Evolutionary conservation across 1,140 invertebrate species (phyloP).

Genomic region (Drosophila lowei): DNA sequence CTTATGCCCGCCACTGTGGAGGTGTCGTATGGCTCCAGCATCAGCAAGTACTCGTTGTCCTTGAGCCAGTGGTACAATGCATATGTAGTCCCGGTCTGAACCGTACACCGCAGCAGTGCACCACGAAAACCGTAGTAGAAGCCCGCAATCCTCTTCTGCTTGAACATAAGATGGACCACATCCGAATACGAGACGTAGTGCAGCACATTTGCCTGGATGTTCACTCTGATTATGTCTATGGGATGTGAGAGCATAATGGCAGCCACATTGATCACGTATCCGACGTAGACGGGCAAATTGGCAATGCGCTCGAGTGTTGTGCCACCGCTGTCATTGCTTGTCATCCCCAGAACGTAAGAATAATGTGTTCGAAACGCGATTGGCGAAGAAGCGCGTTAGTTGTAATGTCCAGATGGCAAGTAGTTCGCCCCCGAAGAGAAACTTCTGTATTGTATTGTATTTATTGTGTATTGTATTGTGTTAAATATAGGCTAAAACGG

Average conservation of each 20-base stretch:
- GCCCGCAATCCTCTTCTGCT: constrained; percentile 5
- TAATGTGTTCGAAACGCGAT: no score
- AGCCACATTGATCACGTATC: constrained; percentile 10
- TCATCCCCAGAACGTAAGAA: no score
- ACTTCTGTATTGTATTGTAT: no score
- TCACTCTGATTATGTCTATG: constrained; percentile 35
- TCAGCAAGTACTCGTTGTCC: background rate
- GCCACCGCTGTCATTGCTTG: constrained; percentile 13
- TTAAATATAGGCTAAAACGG: background rate
- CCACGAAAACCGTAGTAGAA: constrained; percentile 26
- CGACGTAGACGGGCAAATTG: constrained; percentile 13
- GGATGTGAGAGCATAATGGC: constrained; percentile 36
- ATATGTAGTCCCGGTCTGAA: constrained; percentile 9
- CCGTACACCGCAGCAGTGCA: background rate
- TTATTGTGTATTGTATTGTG: background rate
- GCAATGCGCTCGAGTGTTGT: constrained; percentile 8
- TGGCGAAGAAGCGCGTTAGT: no score
- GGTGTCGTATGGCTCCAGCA: constrained; percentile 5
- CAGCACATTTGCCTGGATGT: constrained; percentile 31
- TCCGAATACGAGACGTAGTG: background rate
- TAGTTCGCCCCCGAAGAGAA: no score
- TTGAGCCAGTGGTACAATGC: constrained; percentile 7
- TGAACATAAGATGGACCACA: constrained; percentile 15
- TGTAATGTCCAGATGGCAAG: no score
- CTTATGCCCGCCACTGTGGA: background rate